Evolutionary conservation across 2,797 vertebrate species (phyloP).

Genomic region (Echeneis naucrates): DNA sequence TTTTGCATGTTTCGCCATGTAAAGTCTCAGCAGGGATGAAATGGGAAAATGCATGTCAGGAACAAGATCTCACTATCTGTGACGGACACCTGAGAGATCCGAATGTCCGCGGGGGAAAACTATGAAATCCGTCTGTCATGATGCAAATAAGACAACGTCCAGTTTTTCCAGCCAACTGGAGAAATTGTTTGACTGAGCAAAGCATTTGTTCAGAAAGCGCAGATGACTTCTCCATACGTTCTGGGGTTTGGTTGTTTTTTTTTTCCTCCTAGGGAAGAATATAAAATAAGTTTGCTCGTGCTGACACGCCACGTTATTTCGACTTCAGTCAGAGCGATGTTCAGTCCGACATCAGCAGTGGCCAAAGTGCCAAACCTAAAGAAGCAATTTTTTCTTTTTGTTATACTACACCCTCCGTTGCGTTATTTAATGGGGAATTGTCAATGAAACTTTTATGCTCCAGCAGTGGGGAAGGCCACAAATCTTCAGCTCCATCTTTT

Average conservation of each 20-base stretch:
- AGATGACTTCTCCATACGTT: constrained; percentile 37
- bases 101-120: constrained; percentile 25
- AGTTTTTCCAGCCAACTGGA: constrained; percentile 22
- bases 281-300: constrained; percentile 24
- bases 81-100: constrained; percentile 36
- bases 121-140: constrained; percentile 26
- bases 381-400: constrained; percentile 23
- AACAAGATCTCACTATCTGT: constrained; percentile 19
- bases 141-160: constrained; percentile 25
- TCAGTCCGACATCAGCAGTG: constrained; percentile 42
- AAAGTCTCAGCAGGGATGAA: constrained; percentile 14
- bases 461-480: constrained; percentile 41
- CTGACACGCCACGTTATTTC: constrained; percentile 38
- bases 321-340: constrained; percentile 31
- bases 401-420: constrained; percentile 11
- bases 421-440: constrained; percentile 67
- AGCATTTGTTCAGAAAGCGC: constrained; percentile 28
- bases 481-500: constrained; percentile 67
- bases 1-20: background rate
- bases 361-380: constrained; percentile 44
- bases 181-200: constrained; percentile 4
- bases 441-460: constrained; percentile 69
- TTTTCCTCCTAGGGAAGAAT: constrained; percentile 27
- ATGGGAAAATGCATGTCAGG: constrained; percentile 14
- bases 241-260: too few species aligned